Percentiles rank a stretch among this genome's conserved stretches.
Evolutionary conservation across 2,113 vertebrate species (phyloP).

Genomic region (Poeciliopsis occidentalis): DNA sequence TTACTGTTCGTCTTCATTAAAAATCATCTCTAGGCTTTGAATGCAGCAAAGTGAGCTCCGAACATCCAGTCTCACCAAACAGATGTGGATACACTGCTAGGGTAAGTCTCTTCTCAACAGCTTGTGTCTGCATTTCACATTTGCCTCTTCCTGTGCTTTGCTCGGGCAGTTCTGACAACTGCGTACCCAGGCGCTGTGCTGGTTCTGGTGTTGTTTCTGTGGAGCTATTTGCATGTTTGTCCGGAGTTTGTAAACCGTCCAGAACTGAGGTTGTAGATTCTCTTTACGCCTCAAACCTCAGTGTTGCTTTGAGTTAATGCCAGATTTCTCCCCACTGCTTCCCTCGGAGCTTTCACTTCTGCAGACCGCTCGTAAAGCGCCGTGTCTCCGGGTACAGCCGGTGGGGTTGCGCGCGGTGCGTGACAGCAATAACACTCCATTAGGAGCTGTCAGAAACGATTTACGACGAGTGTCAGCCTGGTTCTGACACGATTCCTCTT

Average conservation of each 20-base stretch:
- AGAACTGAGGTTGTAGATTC: slow-evolving; percentile 26
- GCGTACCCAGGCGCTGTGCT: slow-evolving; percentile 24
- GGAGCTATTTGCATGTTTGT: slow-evolving; percentile 10
- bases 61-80: slow-evolving; percentile 56
- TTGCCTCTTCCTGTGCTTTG: slow-evolving; percentile 35
- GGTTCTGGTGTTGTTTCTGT: background rate
- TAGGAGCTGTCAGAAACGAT: slow-evolving; percentile 70
- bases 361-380: background rate
- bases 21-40: slow-evolving; percentile 19
- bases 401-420: slow-evolving; percentile 46
- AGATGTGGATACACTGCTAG: slow-evolving; percentile 79
- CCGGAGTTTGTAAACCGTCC: slow-evolving; percentile 32
- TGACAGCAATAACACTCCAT: slow-evolving; percentile 59
- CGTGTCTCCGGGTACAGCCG: slow-evolving; percentile 2
- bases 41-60: slow-evolving; percentile 41
- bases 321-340: background rate
- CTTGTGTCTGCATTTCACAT: slow-evolving; percentile 50
- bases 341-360: background rate
- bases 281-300: background rate
- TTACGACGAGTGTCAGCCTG: slow-evolving; percentile 64
- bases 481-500: slow-evolving; percentile 50
- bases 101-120: slow-evolving; percentile 78
- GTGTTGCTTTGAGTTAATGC: slow-evolving; percentile 42
- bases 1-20: background rate
- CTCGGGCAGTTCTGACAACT: slow-evolving; percentile 28